A percentile compares a stretch with the other conserved stretches of the same genome.
Evolutionary conservation across 2,888 invertebrate genomes (phyloP).

Genomic region (Petrolisthes cinctipes): DNA sequence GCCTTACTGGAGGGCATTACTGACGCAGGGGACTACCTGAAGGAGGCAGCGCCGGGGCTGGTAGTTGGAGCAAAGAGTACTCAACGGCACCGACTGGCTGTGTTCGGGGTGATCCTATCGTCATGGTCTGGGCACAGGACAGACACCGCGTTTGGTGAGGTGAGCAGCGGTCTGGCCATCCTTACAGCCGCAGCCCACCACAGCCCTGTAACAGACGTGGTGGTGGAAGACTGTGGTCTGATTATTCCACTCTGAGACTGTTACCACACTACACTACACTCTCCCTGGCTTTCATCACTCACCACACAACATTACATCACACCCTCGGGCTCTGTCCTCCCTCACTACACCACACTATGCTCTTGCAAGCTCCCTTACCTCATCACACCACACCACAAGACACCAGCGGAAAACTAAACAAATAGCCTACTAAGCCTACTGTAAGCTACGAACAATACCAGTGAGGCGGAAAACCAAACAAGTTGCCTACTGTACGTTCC

Average conservation of each 20-base stretch:
- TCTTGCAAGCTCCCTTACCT: too few relatives aligned
- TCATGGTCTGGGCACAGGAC: slow-evolving; percentile 40
- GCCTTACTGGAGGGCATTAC: slow-evolving; percentile 28
- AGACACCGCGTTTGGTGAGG: slow-evolving; percentile 42
- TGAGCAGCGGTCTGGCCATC: slow-evolving; percentile 42
- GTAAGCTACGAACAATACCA: too few relatives aligned
- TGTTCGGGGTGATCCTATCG: slow-evolving; percentile 42
- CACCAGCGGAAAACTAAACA: too few relatives aligned
- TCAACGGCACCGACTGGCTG: slow-evolving; percentile 34
- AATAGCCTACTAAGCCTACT: too few relatives aligned
- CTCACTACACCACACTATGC: too few relatives aligned
- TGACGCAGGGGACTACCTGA: slow-evolving; percentile 30
- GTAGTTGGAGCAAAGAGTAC: slow-evolving; percentile 45
- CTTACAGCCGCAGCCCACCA: slow-evolving; percentile 31
- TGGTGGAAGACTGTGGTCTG: slow-evolving; percentile 43
- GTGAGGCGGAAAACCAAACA: too few relatives aligned
- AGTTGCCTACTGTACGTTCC: too few relatives aligned
- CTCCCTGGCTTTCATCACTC: neutral
- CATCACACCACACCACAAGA: too few relatives aligned
- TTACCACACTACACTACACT: neutral
- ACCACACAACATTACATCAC: neutral
- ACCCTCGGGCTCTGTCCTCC: too few relatives aligned
- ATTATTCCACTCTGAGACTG: slow-evolving; percentile 29
- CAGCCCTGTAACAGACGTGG: slow-evolving; percentile 40
- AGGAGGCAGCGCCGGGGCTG: slow-evolving; percentile 39